These are phyloP conservation scores for Montifringilla adamsi DNA, from an alignment of 2,113 vertebrate species.

Conservation along the genomic window DNA sequence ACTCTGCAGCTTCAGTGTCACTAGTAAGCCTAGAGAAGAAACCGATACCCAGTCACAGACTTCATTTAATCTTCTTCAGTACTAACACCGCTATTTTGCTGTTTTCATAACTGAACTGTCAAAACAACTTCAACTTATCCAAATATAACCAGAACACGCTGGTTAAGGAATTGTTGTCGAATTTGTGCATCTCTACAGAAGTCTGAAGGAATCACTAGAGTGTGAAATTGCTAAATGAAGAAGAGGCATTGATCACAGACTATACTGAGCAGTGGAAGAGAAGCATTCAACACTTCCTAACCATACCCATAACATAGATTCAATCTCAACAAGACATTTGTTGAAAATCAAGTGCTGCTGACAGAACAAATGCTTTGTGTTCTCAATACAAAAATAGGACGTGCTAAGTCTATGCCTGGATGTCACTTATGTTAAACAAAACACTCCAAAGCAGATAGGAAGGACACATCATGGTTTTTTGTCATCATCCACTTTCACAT, in stretches of 20 bases:
- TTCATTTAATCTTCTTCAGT: neutral
- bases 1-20: neutral
- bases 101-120: slow-evolving; percentile 18
- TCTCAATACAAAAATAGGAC: neutral
- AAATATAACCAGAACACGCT: neutral
- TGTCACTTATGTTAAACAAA: neutral
- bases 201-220: slow-evolving; percentile 21
- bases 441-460: neutral
- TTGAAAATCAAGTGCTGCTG: neutral
- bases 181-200: slow-evolving; percentile 5
- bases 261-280: neutral
- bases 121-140: neutral
- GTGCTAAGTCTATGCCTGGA: neutral
- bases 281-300: slow-evolving; percentile 1
- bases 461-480: neutral
- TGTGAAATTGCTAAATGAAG: slow-evolving; percentile 9
- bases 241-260: neutral
- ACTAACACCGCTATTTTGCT: neutral
- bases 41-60: neutral
- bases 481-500: neutral
- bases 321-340: neutral
- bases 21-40: neutral
- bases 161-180: neutral
- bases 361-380: neutral
- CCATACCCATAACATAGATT: neutral